Evolutionary conservation across 2,797 vertebrate species (phyloP), one percentile per base, ranked within the genome.

Genomic region (Acipenser ruthenus): DNA sequence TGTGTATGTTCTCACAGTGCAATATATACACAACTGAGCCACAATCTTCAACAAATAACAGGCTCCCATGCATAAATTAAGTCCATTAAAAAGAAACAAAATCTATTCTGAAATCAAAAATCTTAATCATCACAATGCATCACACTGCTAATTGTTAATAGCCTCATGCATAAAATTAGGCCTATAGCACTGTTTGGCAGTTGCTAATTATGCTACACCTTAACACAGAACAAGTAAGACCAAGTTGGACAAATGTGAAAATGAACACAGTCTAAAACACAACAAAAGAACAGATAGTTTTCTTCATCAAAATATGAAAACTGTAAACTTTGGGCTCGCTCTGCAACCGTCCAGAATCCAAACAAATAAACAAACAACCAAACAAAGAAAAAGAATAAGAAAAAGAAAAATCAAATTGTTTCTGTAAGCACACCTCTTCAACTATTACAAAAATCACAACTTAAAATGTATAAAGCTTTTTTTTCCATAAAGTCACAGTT

Each of bases 381-480:
- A 81, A 76, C 76, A 64, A 75, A 74, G 73, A 62, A 65, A 64
- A 67, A 72, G 76, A 83, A 68, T 84, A 79, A 70, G 70, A 67
- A 64, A 71, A 74, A 68, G 60, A 65, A 2, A 84, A 80, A 73
- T 78, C 80, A 37, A 82, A 78, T 83, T 78, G 77, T 85, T 89
- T 88, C 78, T 82, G 90, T 91, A 87, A 93, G 94, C 91, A 80
- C 87, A 93, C 87, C 91, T 90, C 90, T 90, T 90, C 49, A 67
- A 91, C 90, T 90, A 92, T 91, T 91, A 93, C 87, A 92, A 93
- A 83, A 92, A 91, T 86, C 89, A 93, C 86, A 93, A 93, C 87
- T 89, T 85, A 92, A 93, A 91, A 90, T 80, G 80, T 94, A 92
- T 88, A 95, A 95, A 95, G 93, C 89, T 90, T 88, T 88, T 87